Base-by-base conservation (phyloP, 2,113 vertebrate genomes). In the Procavia capensis region DNA sequence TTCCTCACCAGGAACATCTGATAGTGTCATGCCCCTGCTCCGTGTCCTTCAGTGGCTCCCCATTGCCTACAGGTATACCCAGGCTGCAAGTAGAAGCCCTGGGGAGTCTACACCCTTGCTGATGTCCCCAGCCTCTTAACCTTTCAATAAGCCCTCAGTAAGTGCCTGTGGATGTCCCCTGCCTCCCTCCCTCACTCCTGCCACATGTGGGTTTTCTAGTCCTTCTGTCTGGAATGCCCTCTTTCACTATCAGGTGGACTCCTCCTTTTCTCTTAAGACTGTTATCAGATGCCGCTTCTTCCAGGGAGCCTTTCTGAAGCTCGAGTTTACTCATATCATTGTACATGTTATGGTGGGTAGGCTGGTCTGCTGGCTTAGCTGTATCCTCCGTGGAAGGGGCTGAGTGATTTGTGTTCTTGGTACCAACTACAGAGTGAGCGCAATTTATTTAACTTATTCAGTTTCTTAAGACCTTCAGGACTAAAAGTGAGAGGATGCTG, bases 251-350 rank as follows among this genome's bases (percentile, higher is more conserved):
- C 41, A 39, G 36, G n/a, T 16, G 45, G 39, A 64, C n/a, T 27
- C 72, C 17, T 59, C 29, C 61, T 2, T 50, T n/a, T 50, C 17
- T 3, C 68, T 80, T 54, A n/a, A 68, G 45, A 39, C 25, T 61
- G n/a, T 45, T 75, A 22, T 63, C 6, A 85, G 34, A 74, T 20
- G 61, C 16, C 41, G 17, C 31, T 47, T 84, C 66, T 29, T 80
- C 57, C 64, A 45, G 41, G 63, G 17, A 95, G n/a, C n/a, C 85
- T 92, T 86, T 59, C 68, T n/a, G 59, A 36, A 76, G 27, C 9
- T 1, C 72, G 4, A 34, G 57, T 22, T 59, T 81, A 24, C 43
- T 24, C 7, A 3, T 11, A 19, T 76, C 45, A 64, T 20, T 20
- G 34, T 34, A 14, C 14, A 24, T 31, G 36, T 36, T 63, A 8